Percentiles rank a stretch among this genome's conserved stretches.
These are phyloP conservation scores for Pheosia gnoma DNA, from an alignment of 2,888 invertebrate genomes.

Conservation along the genomic window DNA sequence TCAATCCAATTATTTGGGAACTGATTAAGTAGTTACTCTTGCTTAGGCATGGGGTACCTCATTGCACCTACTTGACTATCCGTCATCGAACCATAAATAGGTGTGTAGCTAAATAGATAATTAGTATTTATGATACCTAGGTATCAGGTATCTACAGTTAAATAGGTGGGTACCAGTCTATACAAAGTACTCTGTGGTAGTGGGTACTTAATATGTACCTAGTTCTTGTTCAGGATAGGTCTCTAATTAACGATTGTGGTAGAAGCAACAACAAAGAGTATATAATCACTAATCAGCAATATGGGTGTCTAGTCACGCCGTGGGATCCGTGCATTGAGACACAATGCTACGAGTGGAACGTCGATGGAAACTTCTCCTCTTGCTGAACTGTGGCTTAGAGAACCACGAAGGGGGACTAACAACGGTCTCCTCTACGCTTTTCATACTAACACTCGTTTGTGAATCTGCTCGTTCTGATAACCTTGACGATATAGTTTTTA, in stretches of 20 bases:
- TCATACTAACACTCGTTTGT: slow-evolving; percentile 66
- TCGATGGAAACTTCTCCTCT: slow-evolving; percentile 75
- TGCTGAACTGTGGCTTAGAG: slow-evolving; percentile 79
- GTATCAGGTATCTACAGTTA: not conserved
- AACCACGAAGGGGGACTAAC: slow-evolving; percentile 81
- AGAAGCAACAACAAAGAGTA: not conserved
- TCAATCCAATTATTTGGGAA: no score
- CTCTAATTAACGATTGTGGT: not conserved
- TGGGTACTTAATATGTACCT: no score
- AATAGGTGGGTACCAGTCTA: not conserved
- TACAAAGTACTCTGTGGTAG: no score
- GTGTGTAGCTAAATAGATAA: no score
- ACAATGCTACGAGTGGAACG: slow-evolving; percentile 63
- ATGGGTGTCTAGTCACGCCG: slow-evolving; percentile 24
- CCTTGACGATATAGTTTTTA: slow-evolving; percentile 66
- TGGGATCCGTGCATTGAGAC: slow-evolving; percentile 52
- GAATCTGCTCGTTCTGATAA: slow-evolving; percentile 63
- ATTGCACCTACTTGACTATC: no score
- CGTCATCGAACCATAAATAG: no score
- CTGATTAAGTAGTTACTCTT: no score
- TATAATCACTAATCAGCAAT: no score
- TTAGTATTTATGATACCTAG: not conserved
- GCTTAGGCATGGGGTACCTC: no score
- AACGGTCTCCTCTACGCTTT: slow-evolving; percentile 65
- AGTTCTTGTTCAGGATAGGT: no score